Conservation (phyloP, 2,113 vertebrate species). For the Archocentrus centrarchus region DNA sequence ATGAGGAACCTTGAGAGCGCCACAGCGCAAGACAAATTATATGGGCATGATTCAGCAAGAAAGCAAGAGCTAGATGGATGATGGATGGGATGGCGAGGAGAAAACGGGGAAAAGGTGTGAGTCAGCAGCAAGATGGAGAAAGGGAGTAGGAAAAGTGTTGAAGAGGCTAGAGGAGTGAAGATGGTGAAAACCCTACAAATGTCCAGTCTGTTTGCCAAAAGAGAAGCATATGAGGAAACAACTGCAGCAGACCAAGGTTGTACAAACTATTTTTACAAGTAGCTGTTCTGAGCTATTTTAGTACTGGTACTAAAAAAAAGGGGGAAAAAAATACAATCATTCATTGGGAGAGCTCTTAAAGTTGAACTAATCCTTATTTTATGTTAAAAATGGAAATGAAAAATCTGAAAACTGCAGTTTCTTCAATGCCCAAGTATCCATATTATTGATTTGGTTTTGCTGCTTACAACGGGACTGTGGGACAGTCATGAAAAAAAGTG, state of each 20-base stretch:
- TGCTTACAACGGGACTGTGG: too few relatives aligned
- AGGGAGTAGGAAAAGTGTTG: conserved; percentile 48
- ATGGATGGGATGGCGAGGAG: conserved; percentile 60
- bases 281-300: not conserved
- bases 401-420: not conserved
- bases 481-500: too few relatives aligned
- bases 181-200: conserved; percentile 44
- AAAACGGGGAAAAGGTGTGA: conserved; percentile 58
- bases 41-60: conserved; percentile 68
- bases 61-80: conserved; percentile 43
- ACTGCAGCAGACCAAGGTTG: not conserved
- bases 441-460: too few relatives aligned
- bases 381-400: not conserved
- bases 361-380: not conserved
- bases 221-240: conserved; percentile 26
- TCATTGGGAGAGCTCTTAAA: not conserved
- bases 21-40: conserved; percentile 53
- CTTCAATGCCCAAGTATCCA: not conserved
- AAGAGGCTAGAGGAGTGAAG: conserved; percentile 28
- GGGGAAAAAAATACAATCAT: not conserved
- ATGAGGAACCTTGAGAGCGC: conserved; percentile 56
- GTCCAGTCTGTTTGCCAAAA: conserved; percentile 26
- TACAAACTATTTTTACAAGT: not conserved
- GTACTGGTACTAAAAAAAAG: not conserved
- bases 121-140: conserved; percentile 63